Evolutionary conservation across 1,140 invertebrate genomes (phyloP).

Genomic region (Leptestheria dahalacensis): DNA sequence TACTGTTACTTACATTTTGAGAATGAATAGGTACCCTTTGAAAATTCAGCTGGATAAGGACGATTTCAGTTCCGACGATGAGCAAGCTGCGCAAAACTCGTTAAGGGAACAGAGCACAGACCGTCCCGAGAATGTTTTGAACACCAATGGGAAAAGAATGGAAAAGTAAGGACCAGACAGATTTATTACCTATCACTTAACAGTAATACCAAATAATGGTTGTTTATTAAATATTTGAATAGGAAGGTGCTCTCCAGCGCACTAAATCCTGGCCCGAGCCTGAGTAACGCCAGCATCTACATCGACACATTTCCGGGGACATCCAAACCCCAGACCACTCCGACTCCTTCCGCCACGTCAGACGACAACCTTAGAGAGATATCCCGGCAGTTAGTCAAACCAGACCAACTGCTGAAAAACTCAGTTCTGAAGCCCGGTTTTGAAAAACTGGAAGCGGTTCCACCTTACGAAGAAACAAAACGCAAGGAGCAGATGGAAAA

Average conservation of each 20-base stretch:
- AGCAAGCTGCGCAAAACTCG: not conserved
- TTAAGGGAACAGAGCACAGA: too few species aligned
- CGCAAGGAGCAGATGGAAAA: slow-evolving; percentile 39
- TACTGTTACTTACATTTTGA: not conserved
- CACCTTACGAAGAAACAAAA: slow-evolving; percentile 41
- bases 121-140: too few species aligned
- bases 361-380: not conserved
- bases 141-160: too few species aligned
- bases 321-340: not conserved
- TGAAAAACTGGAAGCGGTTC: slow-evolving; percentile 43
- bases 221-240: too few species aligned
- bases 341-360: not conserved
- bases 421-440: slow-evolving; percentile 47
- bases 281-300: not conserved
- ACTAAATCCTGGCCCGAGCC: not conserved
- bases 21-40: not conserved
- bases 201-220: too few species aligned
- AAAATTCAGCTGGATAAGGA: not conserved
- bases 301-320: not conserved
- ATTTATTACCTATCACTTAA: too few species aligned
- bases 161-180: too few species aligned
- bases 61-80: not conserved
- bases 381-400: not conserved
- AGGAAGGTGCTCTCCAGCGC: not conserved
- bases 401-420: slow-evolving; percentile 32